Percentiles rank a stretch among this genome's conserved stretches.
These are phyloP conservation scores for Leptatherina wallacei DNA, from an alignment of 2,797 vertebrate genomes.

Conservation along the genomic window DNA sequence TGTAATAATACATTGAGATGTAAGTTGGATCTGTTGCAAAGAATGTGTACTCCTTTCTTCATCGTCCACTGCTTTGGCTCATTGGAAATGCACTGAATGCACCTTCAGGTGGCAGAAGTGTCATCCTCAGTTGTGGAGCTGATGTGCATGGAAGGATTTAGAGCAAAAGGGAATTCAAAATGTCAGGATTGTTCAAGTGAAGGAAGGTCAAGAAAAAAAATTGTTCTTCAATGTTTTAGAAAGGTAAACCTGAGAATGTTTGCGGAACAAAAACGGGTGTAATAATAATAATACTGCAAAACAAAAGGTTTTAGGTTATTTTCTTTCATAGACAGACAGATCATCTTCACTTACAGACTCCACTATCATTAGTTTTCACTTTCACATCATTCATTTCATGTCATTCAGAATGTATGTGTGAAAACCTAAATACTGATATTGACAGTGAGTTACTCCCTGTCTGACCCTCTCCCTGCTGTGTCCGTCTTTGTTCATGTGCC, in stretches of 20 bases:
- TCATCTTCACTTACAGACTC: too few relatives aligned
- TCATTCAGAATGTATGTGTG: background rate
- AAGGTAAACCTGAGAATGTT: conserved; percentile 25
- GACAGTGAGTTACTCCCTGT: conserved; percentile 11
- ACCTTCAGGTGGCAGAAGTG: conserved; percentile 16
- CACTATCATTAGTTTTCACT: too few relatives aligned
- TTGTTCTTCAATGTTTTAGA: conserved; percentile 7
- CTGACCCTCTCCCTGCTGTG: conserved; percentile 13
- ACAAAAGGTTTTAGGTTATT: conserved; percentile 31
- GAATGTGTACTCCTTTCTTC: background rate
- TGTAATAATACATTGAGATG: background rate
- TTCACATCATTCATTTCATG: too few relatives aligned
- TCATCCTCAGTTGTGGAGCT: conserved; percentile 7
- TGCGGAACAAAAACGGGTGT: conserved; percentile 15
- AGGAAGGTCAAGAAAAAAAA: conserved; percentile 39
- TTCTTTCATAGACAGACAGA: too few relatives aligned
- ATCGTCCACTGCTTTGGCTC: background rate
- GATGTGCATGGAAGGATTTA: conserved; percentile 22
- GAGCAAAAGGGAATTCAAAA: conserved; percentile 35
- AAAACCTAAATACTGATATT: conserved; percentile 9
- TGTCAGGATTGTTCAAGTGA: conserved; percentile 24
- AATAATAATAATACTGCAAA: conserved; percentile 41
- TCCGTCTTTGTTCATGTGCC: conserved; percentile 10
- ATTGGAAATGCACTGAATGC: conserved; percentile 20
- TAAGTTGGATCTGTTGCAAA: background rate